phyloP scores from a whole-genome alignment of 2,113 vertebrate genomes.

The Eudyptes chrysolophus region DNA sequence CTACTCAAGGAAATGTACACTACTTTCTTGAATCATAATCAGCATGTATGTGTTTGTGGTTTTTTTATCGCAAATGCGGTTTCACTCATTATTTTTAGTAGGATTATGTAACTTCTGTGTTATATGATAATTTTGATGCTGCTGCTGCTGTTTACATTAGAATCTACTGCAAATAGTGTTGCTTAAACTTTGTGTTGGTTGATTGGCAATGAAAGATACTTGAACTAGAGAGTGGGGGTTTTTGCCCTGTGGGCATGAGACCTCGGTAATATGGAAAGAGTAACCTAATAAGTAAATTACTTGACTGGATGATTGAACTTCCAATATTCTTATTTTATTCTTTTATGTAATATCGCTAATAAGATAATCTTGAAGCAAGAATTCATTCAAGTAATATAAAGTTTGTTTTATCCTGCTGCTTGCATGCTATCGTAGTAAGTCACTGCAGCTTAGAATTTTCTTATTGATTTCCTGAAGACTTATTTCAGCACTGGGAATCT shows the following conservation, averaged over 20 bases:
- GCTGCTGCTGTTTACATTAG: neutral
- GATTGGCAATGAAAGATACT: neutral
- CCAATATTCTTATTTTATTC: neutral
- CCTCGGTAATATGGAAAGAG: neutral
- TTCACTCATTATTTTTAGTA: neutral
- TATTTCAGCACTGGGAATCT: slow-evolving; percentile 16
- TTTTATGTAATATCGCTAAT: neutral
- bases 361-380: neutral
- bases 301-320: neutral
- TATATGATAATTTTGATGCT: neutral
- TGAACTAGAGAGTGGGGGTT: neutral
- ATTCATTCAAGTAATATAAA: neutral
- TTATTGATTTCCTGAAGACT: neutral
- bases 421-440: neutral
- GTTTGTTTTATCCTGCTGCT: neutral
- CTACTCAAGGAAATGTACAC: neutral
- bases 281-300: neutral
- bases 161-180: neutral
- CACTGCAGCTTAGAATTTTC: neutral
- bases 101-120: neutral
- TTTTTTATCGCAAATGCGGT: neutral
- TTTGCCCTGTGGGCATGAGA: neutral
- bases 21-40: neutral
- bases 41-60: neutral
- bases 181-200: neutral